Conservation (phyloP, 2,888 invertebrate species). For the Smittia sp. region DNA sequence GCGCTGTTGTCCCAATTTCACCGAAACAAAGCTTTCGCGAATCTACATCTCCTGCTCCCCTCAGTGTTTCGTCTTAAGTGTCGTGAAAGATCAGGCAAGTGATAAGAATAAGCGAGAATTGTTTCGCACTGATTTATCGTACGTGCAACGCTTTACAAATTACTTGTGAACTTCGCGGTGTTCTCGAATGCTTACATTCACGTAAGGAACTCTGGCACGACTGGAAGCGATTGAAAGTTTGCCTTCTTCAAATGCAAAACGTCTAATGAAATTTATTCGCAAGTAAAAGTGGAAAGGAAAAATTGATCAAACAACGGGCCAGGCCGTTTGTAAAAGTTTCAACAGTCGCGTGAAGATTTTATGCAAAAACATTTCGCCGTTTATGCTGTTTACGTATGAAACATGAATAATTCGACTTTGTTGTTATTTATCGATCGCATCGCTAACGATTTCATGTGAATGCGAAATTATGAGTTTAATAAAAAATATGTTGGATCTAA, state of each 20-base stretch:
- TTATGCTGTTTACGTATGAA: conserved; percentile 18
- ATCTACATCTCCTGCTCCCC: neutral
- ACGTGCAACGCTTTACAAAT: conserved; percentile 6
- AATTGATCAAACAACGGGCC: conserved; percentile 20
- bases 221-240: conserved; percentile 4
- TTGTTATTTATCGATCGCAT: conserved; percentile 9
- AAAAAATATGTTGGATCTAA: too few relatives aligned
- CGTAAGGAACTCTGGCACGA: neutral
- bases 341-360: conserved; percentile 9
- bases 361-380: conserved; percentile 10
- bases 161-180: neutral
- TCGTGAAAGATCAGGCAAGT: neutral
- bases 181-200: neutral
- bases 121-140: conserved; percentile 23
- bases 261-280: conserved; percentile 7
- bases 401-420: conserved; percentile 7
- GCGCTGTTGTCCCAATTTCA: too few relatives aligned
- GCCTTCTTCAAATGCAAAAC: neutral
- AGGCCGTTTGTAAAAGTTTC: neutral
- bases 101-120: neutral
- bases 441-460: conserved; percentile 14
- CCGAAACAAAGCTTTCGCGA: neutral
- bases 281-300: neutral
- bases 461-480: neutral
- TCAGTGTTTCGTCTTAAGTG: too few relatives aligned